Evolutionary conservation across 1,140 invertebrate species (phyloP), one percentile per base, ranked within the genome.

Genomic region (Cepaea nemoralis): DNA sequence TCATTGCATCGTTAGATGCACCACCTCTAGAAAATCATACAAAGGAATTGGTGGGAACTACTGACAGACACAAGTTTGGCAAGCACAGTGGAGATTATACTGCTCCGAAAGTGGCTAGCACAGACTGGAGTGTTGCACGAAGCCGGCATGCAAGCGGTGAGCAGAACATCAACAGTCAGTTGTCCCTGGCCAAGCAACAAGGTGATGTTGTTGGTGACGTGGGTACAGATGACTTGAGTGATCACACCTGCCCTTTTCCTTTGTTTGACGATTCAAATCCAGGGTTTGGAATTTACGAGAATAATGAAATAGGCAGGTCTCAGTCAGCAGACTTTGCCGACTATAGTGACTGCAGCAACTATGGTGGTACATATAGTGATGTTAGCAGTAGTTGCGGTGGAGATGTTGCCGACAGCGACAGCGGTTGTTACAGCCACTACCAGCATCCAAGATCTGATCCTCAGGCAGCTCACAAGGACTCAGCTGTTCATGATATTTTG

Each of bases 1-100:
- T 90, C 80, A 88, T 90, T 77, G 86, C 87, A 69, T 87, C 88
- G 80, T 83, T 90, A 55, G 86, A 88, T 71, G 87, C 84, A 67
- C 63, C 84, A 42, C 81, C 86, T 73, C 55, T 77, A 80, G 82
- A 85, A 37, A 73, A 80, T 16, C 78, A 80, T 45, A 71, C 78
- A 42, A 48, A 80, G 10, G 45, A 73, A 40, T 71, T 70, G 78
- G 83, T 81, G 35, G 82, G 71, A 1, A 74, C 16, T 48, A 16
- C 71, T 5, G 37, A 74, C 22, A 82, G 77, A 82, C 55, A 69
- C 73, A 83, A 78, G 42, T 78, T 37, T 81, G 82, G 48, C 37
- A 67, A 50, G 80, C 77, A 39, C 70, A 75, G 19, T 77, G 40
- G 69, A 69, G 50, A 55, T 55, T 55, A 22, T 55, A 22, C 50